These are phyloP conservation scores for Centropyge bicolor DNA, from an alignment of 2,797 vertebrate genomes.

Conservation along the genomic window DNA sequence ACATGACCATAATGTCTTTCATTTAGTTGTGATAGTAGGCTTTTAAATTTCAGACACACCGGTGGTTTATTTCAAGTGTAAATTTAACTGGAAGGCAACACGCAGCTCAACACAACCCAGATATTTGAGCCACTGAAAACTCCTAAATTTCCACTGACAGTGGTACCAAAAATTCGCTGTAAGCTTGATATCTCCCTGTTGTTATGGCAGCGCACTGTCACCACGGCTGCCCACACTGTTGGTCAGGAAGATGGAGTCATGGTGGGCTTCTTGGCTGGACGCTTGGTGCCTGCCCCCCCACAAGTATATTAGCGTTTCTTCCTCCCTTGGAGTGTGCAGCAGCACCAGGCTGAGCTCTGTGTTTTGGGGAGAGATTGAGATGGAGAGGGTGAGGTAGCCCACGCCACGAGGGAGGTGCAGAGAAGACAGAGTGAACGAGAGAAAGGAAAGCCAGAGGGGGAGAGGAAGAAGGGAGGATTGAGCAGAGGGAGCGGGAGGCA, in stretches of 20 bases:
- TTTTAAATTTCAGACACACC: constrained; percentile 48
- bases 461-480: constrained; percentile 72
- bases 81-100: constrained; percentile 28
- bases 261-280: constrained; percentile 56
- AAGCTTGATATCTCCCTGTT: constrained; percentile 63
- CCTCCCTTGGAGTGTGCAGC: constrained; percentile 46
- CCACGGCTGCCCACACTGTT: constrained; percentile 55
- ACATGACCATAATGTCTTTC: constrained; percentile 53
- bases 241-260: constrained; percentile 56
- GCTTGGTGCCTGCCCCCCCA: constrained; percentile 36
- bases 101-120: constrained; percentile 26
- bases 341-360: constrained; percentile 60
- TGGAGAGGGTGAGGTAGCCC: constrained; percentile 70
- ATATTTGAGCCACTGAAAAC: constrained; percentile 42
- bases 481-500: constrained; percentile 79
- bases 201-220: constrained; percentile 69
- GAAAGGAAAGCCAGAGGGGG: constrained; percentile 73
- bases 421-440: constrained; percentile 67
- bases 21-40: constrained; percentile 46
- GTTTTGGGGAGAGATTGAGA: constrained; percentile 74
- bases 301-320: constrained; percentile 59
- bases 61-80: constrained; percentile 33
- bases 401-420: constrained; percentile 68
- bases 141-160: constrained; percentile 47
- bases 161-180: constrained; percentile 44